Evolutionary conservation across 1,140 invertebrate species (phyloP), one percentile per base, ranked within the genome.

Genomic region (Chironomus tepperi): DNA sequence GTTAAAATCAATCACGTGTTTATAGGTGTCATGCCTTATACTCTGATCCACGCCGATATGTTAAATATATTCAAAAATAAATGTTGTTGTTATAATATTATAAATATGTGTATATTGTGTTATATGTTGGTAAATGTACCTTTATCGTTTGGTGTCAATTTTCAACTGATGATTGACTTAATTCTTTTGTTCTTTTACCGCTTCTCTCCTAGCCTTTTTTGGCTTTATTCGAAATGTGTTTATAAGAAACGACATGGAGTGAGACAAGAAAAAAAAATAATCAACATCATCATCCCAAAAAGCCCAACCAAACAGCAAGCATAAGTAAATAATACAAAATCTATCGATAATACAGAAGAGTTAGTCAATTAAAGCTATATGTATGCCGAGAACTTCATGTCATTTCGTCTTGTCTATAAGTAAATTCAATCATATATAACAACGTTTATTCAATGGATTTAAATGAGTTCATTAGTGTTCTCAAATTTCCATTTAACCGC

Each of bases 161-260:
- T 57, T 57, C 47, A 57, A 57, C 47, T 57, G 47, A 57, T 57
- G 47, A 57, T 57, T 57, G 47, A 57, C 47, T 57, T 57, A n/a
- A n/a, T 57, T 57, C 47, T 57, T 57, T 57, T 57, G 47, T 57
- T 57, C 47, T 57, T 57, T n/a, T 12, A n/a, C n/a, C n/a, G n/a
- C n/a, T n/a, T 12, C 47, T 8, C 8, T 15, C n/a, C 47, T 57
- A 57, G n/a, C 47, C 47, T 57, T 57, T 57, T 57, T 57, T 12
- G 47, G 47, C 9, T 12, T 57, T 9, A n/a, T 34, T 34, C 24
- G 24, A 34, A 34, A 34, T 34, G 24, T 34, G 24, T 34, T 34
- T 34, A 34, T 34, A 34, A 34, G 24, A 34, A 34, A 34, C 24
- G 24, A 34, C 24, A 34, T 34, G 24, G 24, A 34, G 24, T 34